Conservation (phyloP, 2,888 invertebrate genomes). For the Limnephilus rhombicus region DNA sequence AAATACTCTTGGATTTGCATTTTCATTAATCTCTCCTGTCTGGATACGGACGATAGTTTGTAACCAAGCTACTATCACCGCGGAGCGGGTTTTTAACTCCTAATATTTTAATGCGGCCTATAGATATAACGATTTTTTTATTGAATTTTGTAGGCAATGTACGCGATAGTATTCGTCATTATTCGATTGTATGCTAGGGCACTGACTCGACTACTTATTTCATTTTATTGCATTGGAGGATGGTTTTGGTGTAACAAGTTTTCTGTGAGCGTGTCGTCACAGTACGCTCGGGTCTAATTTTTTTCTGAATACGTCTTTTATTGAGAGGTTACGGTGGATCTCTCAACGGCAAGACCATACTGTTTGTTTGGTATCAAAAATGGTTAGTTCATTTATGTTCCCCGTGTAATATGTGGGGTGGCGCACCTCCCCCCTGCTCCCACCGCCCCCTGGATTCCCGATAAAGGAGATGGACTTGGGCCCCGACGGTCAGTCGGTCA, state of each 20-base stretch:
- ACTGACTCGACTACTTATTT: not conserved
- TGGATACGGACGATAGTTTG: too few relatives aligned
- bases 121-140: not conserved
- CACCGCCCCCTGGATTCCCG: slow-evolving; percentile 38
- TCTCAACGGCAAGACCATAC: not conserved
- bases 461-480: slow-evolving; percentile 60
- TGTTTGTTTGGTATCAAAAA: not conserved
- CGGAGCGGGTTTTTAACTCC: too few relatives aligned
- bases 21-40: too few relatives aligned
- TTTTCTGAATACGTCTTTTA: not conserved
- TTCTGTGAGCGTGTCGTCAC: not conserved
- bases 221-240: not conserved
- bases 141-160: not conserved
- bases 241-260: not conserved
- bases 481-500: slow-evolving; percentile 71
- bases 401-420: not conserved
- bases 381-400: not conserved
- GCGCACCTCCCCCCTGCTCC: slow-evolving; percentile 4
- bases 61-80: too few relatives aligned
- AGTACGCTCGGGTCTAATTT: not conserved
- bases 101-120: too few relatives aligned
- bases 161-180: not conserved
- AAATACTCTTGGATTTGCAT: too few relatives aligned
- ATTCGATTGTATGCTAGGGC: not conserved
- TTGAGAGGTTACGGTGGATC: too few relatives aligned